A percentile compares a stretch with the other conserved stretches of the same genome.
phyloP scores from a whole-genome alignment of 2,888 invertebrate species.

The Philonicus albiceps region DNA sequence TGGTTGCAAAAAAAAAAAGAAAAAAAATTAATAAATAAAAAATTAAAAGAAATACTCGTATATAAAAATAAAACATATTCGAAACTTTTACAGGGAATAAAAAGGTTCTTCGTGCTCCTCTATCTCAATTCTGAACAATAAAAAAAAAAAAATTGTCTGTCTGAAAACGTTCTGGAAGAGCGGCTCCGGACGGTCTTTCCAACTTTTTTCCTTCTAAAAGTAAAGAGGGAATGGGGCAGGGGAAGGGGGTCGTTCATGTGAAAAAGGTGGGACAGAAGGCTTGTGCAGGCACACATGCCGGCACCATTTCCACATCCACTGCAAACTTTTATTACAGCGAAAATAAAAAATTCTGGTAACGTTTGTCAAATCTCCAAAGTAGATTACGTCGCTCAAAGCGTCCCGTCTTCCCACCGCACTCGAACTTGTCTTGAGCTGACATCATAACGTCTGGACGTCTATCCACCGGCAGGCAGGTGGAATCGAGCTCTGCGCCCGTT shows the following conservation, averaged over 20 bases:
- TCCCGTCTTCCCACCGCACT: background rate
- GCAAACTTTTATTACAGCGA: slow-evolving; percentile 38
- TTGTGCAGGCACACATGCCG: slow-evolving; percentile 1
- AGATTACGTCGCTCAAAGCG: slow-evolving; percentile 42
- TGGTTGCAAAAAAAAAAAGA: background rate
- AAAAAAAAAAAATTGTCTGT: slow-evolving; percentile 7
- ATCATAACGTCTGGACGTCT: slow-evolving; percentile 22
- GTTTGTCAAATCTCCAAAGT: slow-evolving; percentile 43
- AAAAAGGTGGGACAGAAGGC: slow-evolving; percentile 14
- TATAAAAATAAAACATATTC: background rate
- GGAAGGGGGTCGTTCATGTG: slow-evolving; percentile 2
- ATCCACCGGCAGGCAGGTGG: background rate
- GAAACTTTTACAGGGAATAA: slow-evolving; percentile 12
- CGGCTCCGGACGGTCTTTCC: background rate
- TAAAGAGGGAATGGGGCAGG: too few species aligned
- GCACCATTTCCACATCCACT: background rate
- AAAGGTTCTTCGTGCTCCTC: slow-evolving; percentile 4
- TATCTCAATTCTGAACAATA: slow-evolving; percentile 17
- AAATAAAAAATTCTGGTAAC: slow-evolving; percentile 41
- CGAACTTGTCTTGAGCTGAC: slow-evolving; percentile 23
- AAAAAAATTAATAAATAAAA: too few species aligned
- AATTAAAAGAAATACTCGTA: too few species aligned
- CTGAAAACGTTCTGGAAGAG: slow-evolving; percentile 1
- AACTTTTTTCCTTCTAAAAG: background rate
- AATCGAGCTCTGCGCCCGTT: background rate